These are phyloP conservation scores for Augochlorella aurata DNA, from an alignment of 2,888 invertebrate genomes.

Conservation along the genomic window DNA sequence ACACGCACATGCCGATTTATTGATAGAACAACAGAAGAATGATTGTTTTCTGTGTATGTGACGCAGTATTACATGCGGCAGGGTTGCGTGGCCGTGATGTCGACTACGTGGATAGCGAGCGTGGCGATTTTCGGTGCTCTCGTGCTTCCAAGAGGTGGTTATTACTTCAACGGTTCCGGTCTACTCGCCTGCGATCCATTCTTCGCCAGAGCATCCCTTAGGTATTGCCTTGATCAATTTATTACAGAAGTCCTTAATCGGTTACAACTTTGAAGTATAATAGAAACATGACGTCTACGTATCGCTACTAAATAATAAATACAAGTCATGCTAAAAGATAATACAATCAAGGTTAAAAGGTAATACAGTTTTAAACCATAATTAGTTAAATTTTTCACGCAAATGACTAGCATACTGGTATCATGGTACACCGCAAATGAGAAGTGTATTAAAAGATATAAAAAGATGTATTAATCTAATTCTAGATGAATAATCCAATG, in stretches of 20 bases:
- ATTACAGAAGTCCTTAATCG: neutral
- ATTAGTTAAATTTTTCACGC: too few relatives aligned
- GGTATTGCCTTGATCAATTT: conserved; percentile 76
- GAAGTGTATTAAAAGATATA: too few relatives aligned
- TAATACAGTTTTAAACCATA: too few relatives aligned
- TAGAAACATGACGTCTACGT: too few relatives aligned
- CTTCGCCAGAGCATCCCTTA: conserved; percentile 88
- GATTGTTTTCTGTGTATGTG: conserved; percentile 68
- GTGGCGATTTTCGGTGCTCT: conserved; percentile 91
- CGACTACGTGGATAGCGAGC: conserved; percentile 92
- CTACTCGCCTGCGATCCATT: conserved; percentile 94
- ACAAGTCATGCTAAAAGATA: too few relatives aligned
- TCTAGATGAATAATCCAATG: too few relatives aligned
- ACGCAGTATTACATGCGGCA: conserved; percentile 83
- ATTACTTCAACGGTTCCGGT: conserved; percentile 93
- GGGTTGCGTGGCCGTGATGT: conserved; percentile 93
- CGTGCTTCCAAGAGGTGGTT: conserved; percentile 92
- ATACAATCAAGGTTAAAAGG: too few relatives aligned
- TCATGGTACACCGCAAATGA: too few relatives aligned
- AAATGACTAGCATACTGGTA: too few relatives aligned
- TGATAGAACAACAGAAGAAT: conserved; percentile 40
- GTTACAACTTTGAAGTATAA: neutral
- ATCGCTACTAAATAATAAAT: too few relatives aligned
- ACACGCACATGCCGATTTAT: neutral
- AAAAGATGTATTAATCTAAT: too few relatives aligned